phyloP scores from a whole-genome alignment of 2,113 vertebrate genomes.

The Mobula hypostoma region DNA sequence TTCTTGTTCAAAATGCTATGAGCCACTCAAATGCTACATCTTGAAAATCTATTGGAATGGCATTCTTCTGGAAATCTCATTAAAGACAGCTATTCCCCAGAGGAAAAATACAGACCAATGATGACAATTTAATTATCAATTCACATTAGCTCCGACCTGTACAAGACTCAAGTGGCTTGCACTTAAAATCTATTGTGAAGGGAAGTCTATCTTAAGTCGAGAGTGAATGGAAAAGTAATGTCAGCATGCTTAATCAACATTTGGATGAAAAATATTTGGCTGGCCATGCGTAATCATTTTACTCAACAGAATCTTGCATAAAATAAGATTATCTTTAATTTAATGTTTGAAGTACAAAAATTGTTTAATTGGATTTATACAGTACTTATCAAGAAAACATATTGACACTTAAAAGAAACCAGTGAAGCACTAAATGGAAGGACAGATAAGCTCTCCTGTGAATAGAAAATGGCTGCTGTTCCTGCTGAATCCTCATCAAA shows the following conservation, averaged over 20 bases:
- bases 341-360: background rate
- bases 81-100: no score
- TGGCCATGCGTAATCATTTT: no score
- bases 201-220: background rate
- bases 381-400: background rate
- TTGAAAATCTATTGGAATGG: no score
- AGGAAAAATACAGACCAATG: no score
- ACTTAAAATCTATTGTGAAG: background rate
- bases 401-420: conserved; percentile 11
- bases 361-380: background rate
- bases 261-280: background rate
- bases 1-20: no score
- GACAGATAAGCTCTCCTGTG: background rate
- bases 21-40: no score
- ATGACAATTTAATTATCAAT: no score
- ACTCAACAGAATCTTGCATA: background rate
- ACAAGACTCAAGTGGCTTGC: background rate
- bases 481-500: background rate
- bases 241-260: background rate
- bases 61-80: no score
- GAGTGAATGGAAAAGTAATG: background rate
- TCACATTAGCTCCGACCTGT: no score
- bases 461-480: background rate
- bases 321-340: background rate
- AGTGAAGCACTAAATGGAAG: background rate